These are phyloP conservation scores for Sipha maydis DNA, from an alignment of 2,888 invertebrate species.

Conservation along the genomic window DNA sequence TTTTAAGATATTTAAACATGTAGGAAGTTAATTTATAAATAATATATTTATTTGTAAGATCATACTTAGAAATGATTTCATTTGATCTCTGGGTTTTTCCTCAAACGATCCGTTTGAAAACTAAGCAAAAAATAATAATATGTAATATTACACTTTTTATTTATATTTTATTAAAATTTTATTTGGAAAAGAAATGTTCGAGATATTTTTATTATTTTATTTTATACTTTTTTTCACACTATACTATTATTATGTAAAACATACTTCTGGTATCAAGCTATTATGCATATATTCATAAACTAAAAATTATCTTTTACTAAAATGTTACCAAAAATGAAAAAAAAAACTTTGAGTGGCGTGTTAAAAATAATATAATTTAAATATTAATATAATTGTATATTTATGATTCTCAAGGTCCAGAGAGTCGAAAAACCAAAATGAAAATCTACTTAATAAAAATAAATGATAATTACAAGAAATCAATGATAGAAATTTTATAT, in stretches of 20 bases:
- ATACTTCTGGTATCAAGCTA: not conserved
- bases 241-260: conserved; percentile 33
- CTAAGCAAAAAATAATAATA: conserved; percentile 33
- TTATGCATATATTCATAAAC: not conserved
- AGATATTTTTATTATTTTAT: conserved; percentile 51
- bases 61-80: conserved; percentile 60
- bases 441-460: conserved; percentile 58
- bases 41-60: conserved; percentile 51
- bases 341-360: not conserved
- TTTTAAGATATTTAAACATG: conserved; percentile 45
- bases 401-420: conserved; percentile 6
- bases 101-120: conserved; percentile 59
- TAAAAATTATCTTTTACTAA: conserved; percentile 12
- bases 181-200: conserved; percentile 45
- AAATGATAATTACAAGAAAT: conserved; percentile 42
- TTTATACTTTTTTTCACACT: conserved; percentile 22
- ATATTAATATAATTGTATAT: too few relatives aligned
- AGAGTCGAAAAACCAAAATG: conserved; percentile 55
- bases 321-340: conserved; percentile 51
- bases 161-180: conserved; percentile 61
- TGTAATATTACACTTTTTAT: conserved; percentile 52
- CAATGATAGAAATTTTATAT: conserved; percentile 38
- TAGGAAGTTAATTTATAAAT: conserved; percentile 40
- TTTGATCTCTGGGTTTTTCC: conserved; percentile 60
- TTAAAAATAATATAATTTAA: not conserved